Percentiles rank a stretch among this genome's conserved stretches.
Conservation (phyloP, 1,140 invertebrate species). For the Ditylenchus dipsaci region DNA sequence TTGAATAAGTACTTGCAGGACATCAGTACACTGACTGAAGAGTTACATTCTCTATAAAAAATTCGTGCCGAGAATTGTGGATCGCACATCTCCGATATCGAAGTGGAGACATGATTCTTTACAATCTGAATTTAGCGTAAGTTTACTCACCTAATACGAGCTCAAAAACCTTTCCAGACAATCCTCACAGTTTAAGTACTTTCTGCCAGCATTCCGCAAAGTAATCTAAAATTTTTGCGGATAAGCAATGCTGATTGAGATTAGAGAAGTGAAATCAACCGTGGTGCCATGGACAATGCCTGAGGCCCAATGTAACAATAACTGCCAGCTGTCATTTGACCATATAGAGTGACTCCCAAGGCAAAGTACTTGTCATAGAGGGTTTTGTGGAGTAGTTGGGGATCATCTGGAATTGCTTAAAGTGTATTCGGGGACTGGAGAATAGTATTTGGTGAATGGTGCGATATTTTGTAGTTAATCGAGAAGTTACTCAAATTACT, state of each 20-base stretch:
- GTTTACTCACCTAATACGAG: too few relatives aligned
- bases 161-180: slow-evolving; percentile 67
- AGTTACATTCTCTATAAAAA: too few relatives aligned
- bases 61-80: too few relatives aligned
- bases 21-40: too few relatives aligned
- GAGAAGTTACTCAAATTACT: too few relatives aligned
- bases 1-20: too few relatives aligned
- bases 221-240: slow-evolving; percentile 63
- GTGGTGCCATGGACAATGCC: slow-evolving; percentile 71
- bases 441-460: too few relatives aligned
- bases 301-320: slow-evolving; percentile 72
- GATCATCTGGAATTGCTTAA: slow-evolving; percentile 65
- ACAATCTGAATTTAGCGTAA: too few relatives aligned
- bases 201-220: slow-evolving; percentile 67
- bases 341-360: slow-evolving; percentile 65
- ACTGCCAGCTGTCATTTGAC: slow-evolving; percentile 67
- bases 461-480: too few relatives aligned
- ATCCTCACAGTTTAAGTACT: slow-evolving; percentile 63
- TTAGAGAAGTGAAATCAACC: slow-evolving; percentile 58
- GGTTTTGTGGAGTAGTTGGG: slow-evolving; percentile 67
- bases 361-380: slow-evolving; percentile 66
- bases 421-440: too few relatives aligned
- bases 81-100: too few relatives aligned
- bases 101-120: too few relatives aligned
- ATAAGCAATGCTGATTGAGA: background rate